Base-by-base conservation (phyloP, 1,140 invertebrate genomes). In the Formica selysi region DNA sequence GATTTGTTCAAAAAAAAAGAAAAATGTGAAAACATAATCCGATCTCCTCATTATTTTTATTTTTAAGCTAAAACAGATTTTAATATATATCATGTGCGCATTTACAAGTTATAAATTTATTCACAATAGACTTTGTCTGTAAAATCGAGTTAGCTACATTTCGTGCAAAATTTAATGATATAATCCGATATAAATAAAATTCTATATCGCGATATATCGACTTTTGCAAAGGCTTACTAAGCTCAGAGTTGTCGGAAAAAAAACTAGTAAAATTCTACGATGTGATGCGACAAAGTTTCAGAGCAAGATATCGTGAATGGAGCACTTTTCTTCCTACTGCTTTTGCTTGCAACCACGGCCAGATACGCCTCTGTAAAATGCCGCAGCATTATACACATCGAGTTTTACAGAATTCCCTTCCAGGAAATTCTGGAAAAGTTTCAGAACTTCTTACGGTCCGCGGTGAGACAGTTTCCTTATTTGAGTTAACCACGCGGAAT, bases 401-500 rank as follows among this genome's bases (percentile, higher is more conserved):
- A 73, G 68, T 74, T 87, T 26, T 54, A 29, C 41, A 32, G 26
- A 32, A 57, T 57, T 44, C 44, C 26, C 41, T 61, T 41, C 38
- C 36, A 80, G 73, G 74, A 88, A 86, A 76, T 76, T 57, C 76
- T 44, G 62, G 22, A 70, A 71, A 76, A 89, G 44, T 86, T 88
- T 54, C 29, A 64, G 22, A 19, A 48, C 54, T 59, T 85, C 26
- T 85, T 74, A 85, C 68, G 22, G 65, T 73, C 29, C 64, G 22
- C 36, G 7, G 11, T 44, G 81, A 85, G 73, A 85, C 51, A 38
- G 74, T 86, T 86, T 74, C 83, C 88, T 89, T 76, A 70, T 88
- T 86, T 86, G 87, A 88, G 87, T 89, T 86, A 88, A 89, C 83
- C 88, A 59, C 70, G 62, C 76, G 62, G 48, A 84, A 76, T 81